These are phyloP conservation scores for Nothobranchius kuhntae DNA, from an alignment of 2,113 vertebrate species.

Conservation along the genomic window DNA sequence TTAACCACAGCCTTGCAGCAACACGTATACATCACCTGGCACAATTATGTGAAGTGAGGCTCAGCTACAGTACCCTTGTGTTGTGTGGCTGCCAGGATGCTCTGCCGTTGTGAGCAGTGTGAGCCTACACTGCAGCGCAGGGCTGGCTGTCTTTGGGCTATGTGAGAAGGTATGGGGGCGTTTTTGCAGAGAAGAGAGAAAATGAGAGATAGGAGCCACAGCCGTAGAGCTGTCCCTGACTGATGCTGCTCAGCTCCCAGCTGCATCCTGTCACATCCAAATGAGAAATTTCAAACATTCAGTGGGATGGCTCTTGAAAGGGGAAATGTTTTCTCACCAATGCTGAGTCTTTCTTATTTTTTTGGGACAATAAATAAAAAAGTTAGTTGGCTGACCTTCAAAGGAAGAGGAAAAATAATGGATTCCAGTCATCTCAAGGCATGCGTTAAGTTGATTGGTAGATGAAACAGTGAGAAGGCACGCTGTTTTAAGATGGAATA, in stretches of 20 bases:
- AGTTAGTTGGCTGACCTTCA: constrained; percentile 80
- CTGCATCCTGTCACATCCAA: constrained; percentile 74
- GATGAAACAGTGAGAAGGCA: constrained; percentile 60
- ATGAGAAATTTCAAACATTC: constrained; percentile 77
- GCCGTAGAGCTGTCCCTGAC: constrained; percentile 66
- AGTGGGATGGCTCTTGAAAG: constrained; percentile 66
- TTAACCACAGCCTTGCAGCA: constrained; percentile 28
- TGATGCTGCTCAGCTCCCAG: constrained; percentile 64
- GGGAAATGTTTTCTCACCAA: constrained; percentile 70
- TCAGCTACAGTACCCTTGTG: constrained; percentile 50
- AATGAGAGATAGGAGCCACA: constrained; percentile 66
- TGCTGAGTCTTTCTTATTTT: constrained; percentile 50
- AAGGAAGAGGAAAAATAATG: constrained; percentile 61
- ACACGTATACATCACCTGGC: constrained; percentile 53
- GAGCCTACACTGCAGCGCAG: constrained; percentile 52
- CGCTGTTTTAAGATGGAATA: constrained; percentile 62
- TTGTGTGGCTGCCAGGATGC: constrained; percentile 57
- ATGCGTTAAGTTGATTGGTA: constrained; percentile 73
- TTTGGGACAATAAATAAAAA: constrained; percentile 68
- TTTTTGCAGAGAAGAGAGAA: constrained; percentile 57
- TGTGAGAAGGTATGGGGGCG: constrained; percentile 59
- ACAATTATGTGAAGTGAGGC: constrained; percentile 32
- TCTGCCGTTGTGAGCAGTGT: constrained; percentile 59
- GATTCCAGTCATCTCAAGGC: constrained; percentile 64
- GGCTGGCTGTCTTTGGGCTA: constrained; percentile 56